A percentile compares a stretch with the other conserved stretches of the same genome.
phyloP scores from a whole-genome alignment of 2,113 vertebrate species.

The Phylloscopus whistleri region DNA sequence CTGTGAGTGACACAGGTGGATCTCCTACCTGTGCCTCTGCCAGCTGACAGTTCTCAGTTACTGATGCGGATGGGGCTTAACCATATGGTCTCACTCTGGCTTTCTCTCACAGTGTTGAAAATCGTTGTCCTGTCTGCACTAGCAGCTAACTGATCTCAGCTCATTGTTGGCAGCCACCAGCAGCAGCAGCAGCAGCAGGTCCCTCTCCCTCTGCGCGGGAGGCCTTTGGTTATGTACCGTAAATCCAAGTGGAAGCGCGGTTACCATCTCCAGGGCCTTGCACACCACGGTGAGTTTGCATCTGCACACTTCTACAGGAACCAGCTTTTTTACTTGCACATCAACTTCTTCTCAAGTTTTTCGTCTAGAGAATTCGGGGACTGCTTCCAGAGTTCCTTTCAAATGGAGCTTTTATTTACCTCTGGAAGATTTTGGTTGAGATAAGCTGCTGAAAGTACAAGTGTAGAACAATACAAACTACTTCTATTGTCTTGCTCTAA shows the following conservation, averaged over 20 bases:
- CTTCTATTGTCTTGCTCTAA: neutral
- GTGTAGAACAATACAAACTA: neutral
- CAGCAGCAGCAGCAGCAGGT: slow-evolving; percentile 17
- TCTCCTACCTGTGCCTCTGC: neutral
- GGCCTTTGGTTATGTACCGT: slow-evolving; percentile 40
- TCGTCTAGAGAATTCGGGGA: neutral
- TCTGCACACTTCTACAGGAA: neutral
- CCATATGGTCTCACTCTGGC: slow-evolving; percentile 43
- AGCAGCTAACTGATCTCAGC: slow-evolving; percentile 47
- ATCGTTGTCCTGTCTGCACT: slow-evolving; percentile 45
- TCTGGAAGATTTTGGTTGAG: neutral
- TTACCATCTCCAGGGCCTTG: slow-evolving; percentile 24
- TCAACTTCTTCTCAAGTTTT: neutral
- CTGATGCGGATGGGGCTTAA: slow-evolving; percentile 32
- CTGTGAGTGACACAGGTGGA: neutral
- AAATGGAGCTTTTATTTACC: neutral
- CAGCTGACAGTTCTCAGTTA: neutral
- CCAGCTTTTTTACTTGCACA: neutral
- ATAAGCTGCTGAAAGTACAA: neutral
- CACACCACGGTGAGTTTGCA: neutral
- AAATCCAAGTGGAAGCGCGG: slow-evolving; percentile 52
- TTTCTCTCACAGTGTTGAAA: slow-evolving; percentile 59
- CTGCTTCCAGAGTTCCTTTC: neutral
- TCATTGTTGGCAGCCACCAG: slow-evolving; percentile 42
- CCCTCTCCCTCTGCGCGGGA: neutral